A percentile compares a stretch with the other conserved stretches of the same genome.
Conservation (phyloP, 2,888 invertebrate genomes). For the Agrotis segetum region DNA sequence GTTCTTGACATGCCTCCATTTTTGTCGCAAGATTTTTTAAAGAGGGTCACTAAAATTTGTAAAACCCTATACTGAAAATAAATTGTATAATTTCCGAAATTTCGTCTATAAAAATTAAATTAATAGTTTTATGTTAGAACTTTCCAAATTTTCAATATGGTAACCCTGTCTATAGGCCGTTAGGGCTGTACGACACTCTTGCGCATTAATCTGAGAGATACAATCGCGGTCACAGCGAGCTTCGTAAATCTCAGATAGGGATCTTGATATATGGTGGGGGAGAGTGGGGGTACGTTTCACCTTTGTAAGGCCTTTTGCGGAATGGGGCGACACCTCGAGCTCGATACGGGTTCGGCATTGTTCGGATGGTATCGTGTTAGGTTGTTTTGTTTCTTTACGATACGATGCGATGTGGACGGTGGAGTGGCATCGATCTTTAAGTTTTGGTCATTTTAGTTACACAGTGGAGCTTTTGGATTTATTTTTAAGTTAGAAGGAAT, state of each 20-base stretch:
- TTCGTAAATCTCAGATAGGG: slow-evolving; percentile 87
- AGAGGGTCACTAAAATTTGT: no score
- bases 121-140: neutral
- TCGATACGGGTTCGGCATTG: slow-evolving; percentile 69
- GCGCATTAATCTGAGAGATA: slow-evolving; percentile 88
- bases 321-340: slow-evolving; percentile 65
- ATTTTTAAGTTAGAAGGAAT: neutral
- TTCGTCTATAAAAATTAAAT: no score
- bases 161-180: slow-evolving; percentile 71
- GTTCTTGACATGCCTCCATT: no score
- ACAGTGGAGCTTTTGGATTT: neutral
- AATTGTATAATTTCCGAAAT: no score
- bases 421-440: slow-evolving; percentile 37
- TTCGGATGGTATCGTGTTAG: slow-evolving; percentile 68
- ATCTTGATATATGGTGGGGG: slow-evolving; percentile 82
- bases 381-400: slow-evolving; percentile 62
- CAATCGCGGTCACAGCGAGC: slow-evolving; percentile 80
- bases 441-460: slow-evolving; percentile 28
- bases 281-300: slow-evolving; percentile 68
- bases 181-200: slow-evolving; percentile 75
- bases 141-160: slow-evolving; percentile 1
- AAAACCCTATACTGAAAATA: no score
- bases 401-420: slow-evolving; percentile 36
- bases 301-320: slow-evolving; percentile 69
- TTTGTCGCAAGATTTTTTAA: neutral